A percentile compares a stretch with the other conserved stretches of the same genome.
These are phyloP conservation scores for Tragulus kanchil DNA, from an alignment of 2,113 vertebrate species.

Conservation along the genomic window DNA sequence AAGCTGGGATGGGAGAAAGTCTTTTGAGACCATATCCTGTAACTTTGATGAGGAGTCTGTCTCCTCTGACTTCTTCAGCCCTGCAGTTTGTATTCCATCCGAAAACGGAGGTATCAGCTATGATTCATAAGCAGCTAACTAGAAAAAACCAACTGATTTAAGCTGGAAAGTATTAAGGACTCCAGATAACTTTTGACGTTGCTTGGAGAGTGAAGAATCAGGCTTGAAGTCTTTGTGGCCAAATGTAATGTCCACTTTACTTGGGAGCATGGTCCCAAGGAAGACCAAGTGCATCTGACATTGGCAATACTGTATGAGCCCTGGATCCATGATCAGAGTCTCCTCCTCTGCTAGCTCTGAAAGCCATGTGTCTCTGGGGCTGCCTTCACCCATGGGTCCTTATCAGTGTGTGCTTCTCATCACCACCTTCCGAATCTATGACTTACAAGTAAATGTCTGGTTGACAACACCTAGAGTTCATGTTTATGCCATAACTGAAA, in stretches of 20 bases:
- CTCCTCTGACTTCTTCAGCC: neutral
- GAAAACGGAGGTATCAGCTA: neutral
- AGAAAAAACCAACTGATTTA: neutral
- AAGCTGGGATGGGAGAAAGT: neutral
- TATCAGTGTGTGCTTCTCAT: neutral
- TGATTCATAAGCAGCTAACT: neutral
- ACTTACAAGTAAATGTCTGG: neutral
- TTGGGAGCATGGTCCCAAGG: neutral
- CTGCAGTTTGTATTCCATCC: neutral
- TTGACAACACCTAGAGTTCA: neutral
- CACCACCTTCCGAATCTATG: neutral
- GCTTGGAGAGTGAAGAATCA: neutral
- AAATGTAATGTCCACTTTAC: neutral
- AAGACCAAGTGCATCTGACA: neutral
- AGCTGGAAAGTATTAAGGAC: neutral
- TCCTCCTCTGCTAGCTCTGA: neutral
- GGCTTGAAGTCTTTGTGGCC: neutral
- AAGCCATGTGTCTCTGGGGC: neutral
- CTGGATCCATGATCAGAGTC: neutral
- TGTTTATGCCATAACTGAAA: neutral
- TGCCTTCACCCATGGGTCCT: neutral
- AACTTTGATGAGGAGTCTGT: neutral
- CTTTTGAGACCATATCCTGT: neutral
- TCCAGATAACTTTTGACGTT: neutral
- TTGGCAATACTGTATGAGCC: no score